phyloP scores from a whole-genome alignment of 2,888 invertebrate species.

The Scrobipalpa atriplicella region DNA sequence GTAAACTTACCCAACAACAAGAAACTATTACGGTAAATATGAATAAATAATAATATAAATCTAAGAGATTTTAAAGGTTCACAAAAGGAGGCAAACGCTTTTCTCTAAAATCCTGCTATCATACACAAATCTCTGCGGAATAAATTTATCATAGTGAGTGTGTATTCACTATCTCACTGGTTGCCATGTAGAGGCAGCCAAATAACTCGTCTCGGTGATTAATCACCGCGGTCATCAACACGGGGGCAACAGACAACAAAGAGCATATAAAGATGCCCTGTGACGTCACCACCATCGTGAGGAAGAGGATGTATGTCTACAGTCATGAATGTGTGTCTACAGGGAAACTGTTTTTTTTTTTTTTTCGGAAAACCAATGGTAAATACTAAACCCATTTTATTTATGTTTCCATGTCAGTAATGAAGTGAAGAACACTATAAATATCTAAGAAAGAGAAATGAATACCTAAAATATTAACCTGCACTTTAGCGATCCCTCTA shows the following conservation, averaged over 20 bases:
- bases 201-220: constrained; percentile 9
- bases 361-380: too few relatives aligned
- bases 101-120: neutral
- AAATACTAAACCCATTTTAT: too few relatives aligned
- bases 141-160: neutral
- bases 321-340: too few relatives aligned
- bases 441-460: too few relatives aligned
- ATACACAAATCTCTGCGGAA: neutral
- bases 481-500: too few relatives aligned
- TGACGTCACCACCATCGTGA: neutral
- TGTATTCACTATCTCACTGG: neutral
- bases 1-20: neutral
- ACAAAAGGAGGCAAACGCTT: neutral
- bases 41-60: neutral
- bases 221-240: constrained; percentile 23
- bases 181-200: constrained; percentile 7
- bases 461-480: too few relatives aligned
- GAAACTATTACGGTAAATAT: neutral
- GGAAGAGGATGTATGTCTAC: neutral
- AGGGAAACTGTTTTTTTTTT: too few relatives aligned
- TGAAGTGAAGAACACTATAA: too few relatives aligned
- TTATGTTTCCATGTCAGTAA: too few relatives aligned
- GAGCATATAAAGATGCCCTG: constrained; percentile 4
- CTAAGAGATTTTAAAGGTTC: neutral
- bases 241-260: constrained; percentile 23